Base-by-base conservation (phyloP, 2,888 invertebrate genomes). In the Desoria tigrina region DNA sequence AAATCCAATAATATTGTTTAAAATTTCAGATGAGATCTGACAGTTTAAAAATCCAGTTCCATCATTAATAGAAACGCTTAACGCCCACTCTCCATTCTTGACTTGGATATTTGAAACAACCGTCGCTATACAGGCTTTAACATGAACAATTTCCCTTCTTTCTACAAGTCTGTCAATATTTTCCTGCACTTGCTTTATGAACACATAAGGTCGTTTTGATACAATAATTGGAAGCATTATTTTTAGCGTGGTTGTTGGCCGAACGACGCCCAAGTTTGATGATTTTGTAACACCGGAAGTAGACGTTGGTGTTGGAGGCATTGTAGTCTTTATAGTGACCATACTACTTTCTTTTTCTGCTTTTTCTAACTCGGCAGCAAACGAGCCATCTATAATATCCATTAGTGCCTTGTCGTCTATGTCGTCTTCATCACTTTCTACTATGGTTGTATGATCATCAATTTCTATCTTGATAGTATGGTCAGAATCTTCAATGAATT, bases 121-220 rank as follows among this genome's bases (percentile, higher is more conserved):
- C 24, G 81, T 82, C 26, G 80, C 77, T n/a, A 82, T 78, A 73
- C 80, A 81, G 0, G 79, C 82, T 79, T 82, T 78, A n/a, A 78
- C 74, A 26, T 39, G 21, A 39, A 75, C 63, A 3, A 63, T 61
- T 42, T 65, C 59, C 27, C 69, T 51, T 42, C 7, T 42, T 16
- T 54, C 16, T 27, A 2, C 32, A 9, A 62, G 42, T 9, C 60
- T 26, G 1, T 50, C 42, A 3, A 50, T 32, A 16, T 59, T 37
- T 1, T 58, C 49, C 7, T 66, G 26, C 18, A 71, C 59, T 42
- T 71, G 71, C 28, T 61, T 61, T 9, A 71, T 14, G 27, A 63
- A 66, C 18, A 68, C 27, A 28, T 57, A 71, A 0, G 71, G 71
- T 14, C 37, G 32, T 21, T 58, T 59, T 4, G 64, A 62, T 18